A percentile compares a stretch with the other conserved stretches of the same genome.
Evolutionary conservation across 2,797 vertebrate species (phyloP).

Genomic region (Manis javanica): DNA sequence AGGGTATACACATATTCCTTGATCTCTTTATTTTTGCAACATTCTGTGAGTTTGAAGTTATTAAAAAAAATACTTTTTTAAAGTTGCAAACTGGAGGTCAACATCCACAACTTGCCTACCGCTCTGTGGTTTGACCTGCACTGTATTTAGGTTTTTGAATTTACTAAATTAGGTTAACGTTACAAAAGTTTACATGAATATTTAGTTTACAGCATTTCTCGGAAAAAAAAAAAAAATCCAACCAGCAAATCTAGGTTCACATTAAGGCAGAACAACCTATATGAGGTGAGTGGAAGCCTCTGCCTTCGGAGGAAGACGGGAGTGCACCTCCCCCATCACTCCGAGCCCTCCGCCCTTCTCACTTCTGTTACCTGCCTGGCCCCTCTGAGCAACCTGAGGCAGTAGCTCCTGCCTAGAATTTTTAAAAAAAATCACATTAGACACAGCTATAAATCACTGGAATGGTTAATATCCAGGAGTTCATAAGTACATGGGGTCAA

Average conservation of each 20-base stretch:
- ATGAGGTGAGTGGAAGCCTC: not conserved
- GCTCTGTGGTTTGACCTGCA: not conserved
- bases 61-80: not conserved
- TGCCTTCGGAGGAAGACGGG: not conserved
- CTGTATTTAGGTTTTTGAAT: not conserved
- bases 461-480: not conserved
- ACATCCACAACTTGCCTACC: not conserved
- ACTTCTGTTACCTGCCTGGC: fast-evolving
- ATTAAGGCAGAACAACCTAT: not conserved
- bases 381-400: not conserved
- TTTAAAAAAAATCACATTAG: not conserved
- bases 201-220: not conserved
- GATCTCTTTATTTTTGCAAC: not conserved
- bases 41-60: not conserved
- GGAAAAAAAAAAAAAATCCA: not conserved
- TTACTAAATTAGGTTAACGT: not conserved
- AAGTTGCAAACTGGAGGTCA: not conserved
- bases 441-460: not conserved
- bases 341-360: not conserved
- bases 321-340: not conserved
- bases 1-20: not conserved
- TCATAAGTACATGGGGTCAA: not conserved
- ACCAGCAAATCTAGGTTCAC: not conserved
- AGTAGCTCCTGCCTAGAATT: not conserved
- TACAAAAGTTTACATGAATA: not conserved